Conservation (phyloP, 1,140 invertebrate genomes). For the Hyposmocoma kahamanoa region DNA sequence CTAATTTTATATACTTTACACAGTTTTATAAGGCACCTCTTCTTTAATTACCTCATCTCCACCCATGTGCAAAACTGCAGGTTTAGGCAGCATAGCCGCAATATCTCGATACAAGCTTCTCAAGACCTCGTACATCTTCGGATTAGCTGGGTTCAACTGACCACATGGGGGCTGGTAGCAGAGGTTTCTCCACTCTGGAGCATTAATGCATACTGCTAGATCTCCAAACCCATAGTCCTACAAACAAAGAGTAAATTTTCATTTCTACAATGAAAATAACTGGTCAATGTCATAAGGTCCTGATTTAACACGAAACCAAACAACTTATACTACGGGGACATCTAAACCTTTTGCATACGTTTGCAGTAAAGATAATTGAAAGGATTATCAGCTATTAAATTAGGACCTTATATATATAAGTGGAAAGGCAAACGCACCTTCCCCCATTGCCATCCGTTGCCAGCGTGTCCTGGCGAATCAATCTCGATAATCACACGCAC, state of each 20-base stretch:
- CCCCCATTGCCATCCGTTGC: slow-evolving; percentile 89
- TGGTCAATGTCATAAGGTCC: no score
- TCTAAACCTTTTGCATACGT: no score
- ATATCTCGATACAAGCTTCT: slow-evolving; percentile 82
- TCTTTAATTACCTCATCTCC: slow-evolving; percentile 85
- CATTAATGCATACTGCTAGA: slow-evolving; percentile 82
- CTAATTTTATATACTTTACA: no score
- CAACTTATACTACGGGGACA: no score
- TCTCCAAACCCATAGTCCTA: slow-evolving; percentile 78
- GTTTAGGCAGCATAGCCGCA: slow-evolving; percentile 65
- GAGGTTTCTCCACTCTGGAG: slow-evolving; percentile 81
- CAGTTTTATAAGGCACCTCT: no score
- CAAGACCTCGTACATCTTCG: slow-evolving; percentile 81
- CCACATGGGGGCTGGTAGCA: slow-evolving; percentile 88
- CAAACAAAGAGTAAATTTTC: slow-evolving; percentile 7
- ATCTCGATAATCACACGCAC: slow-evolving; percentile 87
- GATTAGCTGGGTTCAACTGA: slow-evolving; percentile 88
- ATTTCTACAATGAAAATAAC: no score
- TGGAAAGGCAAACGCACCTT: no score
- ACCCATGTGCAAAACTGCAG: slow-evolving; percentile 85
- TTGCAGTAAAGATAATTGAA: no score
- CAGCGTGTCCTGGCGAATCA: slow-evolving; percentile 89
- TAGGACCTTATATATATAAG: no score
- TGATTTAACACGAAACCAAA: no score
- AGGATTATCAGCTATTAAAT: no score